Evolutionary conservation across 2,888 invertebrate genomes (phyloP).

Genomic region (Acronicta alni): DNA sequence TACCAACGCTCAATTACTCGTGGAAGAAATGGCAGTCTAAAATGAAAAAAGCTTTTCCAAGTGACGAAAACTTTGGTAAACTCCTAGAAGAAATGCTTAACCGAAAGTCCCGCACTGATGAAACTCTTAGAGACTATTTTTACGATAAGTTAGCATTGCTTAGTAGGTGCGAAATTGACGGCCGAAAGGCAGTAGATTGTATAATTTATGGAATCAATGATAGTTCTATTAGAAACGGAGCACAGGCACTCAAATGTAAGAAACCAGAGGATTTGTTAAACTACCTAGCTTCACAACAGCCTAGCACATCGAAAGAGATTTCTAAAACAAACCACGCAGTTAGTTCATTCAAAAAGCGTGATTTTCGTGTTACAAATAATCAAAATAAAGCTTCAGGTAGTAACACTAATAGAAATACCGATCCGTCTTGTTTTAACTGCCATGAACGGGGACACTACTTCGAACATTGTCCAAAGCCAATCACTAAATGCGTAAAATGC

Average conservation of each 20-base stretch:
- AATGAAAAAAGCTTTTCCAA: slow-evolving; percentile 1
- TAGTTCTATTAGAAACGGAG: slow-evolving; percentile 5
- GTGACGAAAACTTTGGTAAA: slow-evolving; percentile 4
- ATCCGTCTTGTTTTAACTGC: slow-evolving; percentile 2
- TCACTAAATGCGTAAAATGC: background rate
- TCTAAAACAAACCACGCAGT: no score
- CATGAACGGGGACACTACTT: background rate
- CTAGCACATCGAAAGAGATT: no score
- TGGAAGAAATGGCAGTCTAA: slow-evolving; percentile 4
- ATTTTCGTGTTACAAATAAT: no score
- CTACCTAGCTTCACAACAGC: no score
- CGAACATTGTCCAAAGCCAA: background rate
- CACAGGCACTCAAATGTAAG: slow-evolving; percentile 3
- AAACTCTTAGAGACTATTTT: slow-evolving; percentile 4
- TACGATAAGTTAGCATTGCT: slow-evolving; percentile 1
- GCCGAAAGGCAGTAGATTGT: slow-evolving; percentile 4
- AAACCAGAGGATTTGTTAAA: background rate
- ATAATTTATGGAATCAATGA: slow-evolving; percentile 5
- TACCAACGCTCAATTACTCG: background rate
- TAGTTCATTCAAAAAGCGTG: no score
- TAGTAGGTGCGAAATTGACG: slow-evolving; percentile 3
- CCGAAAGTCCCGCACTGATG: slow-evolving; percentile 1
- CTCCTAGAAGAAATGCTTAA: slow-evolving; percentile 2
- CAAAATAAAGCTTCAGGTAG: no score
- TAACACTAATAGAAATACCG: no score